These are phyloP conservation scores for Semotilus atromaculatus DNA, from an alignment of 2,797 vertebrate genomes.

Conservation along the genomic window DNA sequence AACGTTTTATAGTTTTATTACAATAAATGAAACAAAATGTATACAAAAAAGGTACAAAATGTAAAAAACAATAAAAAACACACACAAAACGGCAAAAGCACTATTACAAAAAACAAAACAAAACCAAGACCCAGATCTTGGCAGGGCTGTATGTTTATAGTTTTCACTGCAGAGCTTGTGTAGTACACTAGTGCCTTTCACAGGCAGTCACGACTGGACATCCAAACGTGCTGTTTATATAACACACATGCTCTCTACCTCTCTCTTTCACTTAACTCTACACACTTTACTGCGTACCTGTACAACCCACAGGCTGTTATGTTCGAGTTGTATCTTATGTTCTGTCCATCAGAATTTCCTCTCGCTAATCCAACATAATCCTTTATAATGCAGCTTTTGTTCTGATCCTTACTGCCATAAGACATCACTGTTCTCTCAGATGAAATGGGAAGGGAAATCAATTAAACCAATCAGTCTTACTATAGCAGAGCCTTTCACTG, in stretches of 20 bases:
- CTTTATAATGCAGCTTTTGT: slow-evolving; percentile 56
- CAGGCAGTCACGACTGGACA: slow-evolving; percentile 17
- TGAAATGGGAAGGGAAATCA: slow-evolving; percentile 49
- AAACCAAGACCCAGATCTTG: neutral
- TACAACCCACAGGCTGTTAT: neutral
- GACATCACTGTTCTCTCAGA: slow-evolving; percentile 42
- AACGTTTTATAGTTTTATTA: neutral
- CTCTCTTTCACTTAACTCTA: neutral
- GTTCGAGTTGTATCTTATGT: slow-evolving; percentile 11
- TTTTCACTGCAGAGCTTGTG: neutral
- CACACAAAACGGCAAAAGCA: too few relatives aligned
- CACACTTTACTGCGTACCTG: neutral
- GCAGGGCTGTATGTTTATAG: neutral
- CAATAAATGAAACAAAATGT: neutral
- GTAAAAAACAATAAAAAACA: too few relatives aligned
- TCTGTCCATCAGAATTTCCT: slow-evolving; percentile 53
- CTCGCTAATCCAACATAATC: slow-evolving; percentile 59
- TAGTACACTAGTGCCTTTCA: slow-evolving; percentile 31
- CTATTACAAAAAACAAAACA: too few relatives aligned
- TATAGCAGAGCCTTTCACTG: slow-evolving; percentile 13
- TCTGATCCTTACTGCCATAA: slow-evolving; percentile 40
- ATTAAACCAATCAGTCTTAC: slow-evolving; percentile 21
- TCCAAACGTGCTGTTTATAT: slow-evolving; percentile 1
- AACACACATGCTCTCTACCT: neutral
- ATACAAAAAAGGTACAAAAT: neutral